Base-by-base conservation (phyloP, 2,888 invertebrate genomes). In the Andrena bucephala region DNA sequence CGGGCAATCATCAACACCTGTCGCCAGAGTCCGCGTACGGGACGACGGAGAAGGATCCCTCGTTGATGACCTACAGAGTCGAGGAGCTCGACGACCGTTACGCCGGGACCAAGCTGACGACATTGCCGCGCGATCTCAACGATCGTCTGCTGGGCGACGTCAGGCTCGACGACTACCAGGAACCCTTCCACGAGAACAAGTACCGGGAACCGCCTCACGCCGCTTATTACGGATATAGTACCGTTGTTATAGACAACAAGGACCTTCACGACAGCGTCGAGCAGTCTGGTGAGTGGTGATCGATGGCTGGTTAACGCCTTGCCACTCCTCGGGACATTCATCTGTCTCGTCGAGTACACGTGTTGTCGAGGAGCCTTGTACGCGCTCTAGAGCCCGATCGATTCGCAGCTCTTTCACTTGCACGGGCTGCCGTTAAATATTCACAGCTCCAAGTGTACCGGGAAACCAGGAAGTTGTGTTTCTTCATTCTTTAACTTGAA, bases 41-140 rank as follows among this genome's bases (percentile, higher is more conserved):
- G 10, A 95, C 94, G 42, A 94, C 94, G 33, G 95, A 95, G 76
- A 95, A 95, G 89, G 96, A 82, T 93, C 95, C 91, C 89, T 95
- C 92, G 84, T 92, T 95, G 67, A 94, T 94, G 91, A 93, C 95
- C 16, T 95, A 95, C 79, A 94, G 95, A 54, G 95, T 95, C 62
- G 95, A 95, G 71, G 95, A 95, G 87, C 94, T 95, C 31, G 96
- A 96, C 86, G 96, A 95, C 85, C 89, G 94, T 67, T 94, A 94
- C 84, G 92, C 93, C 2, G 94, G 93, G 2, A 92, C 93, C 13
- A 94, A 94, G 74, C 85, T 94, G 66, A 93, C 94, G 42, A 94
- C 94, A 5, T 77, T 94, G 65, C 94, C 94, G 5, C 88, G 94
- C 50, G 94, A 94, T 84, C 91, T 94, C 57, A 94, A 94, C 85